Base-by-base conservation (phyloP, 2,888 invertebrate species). In the Sinhomidia bicolor region DNA sequence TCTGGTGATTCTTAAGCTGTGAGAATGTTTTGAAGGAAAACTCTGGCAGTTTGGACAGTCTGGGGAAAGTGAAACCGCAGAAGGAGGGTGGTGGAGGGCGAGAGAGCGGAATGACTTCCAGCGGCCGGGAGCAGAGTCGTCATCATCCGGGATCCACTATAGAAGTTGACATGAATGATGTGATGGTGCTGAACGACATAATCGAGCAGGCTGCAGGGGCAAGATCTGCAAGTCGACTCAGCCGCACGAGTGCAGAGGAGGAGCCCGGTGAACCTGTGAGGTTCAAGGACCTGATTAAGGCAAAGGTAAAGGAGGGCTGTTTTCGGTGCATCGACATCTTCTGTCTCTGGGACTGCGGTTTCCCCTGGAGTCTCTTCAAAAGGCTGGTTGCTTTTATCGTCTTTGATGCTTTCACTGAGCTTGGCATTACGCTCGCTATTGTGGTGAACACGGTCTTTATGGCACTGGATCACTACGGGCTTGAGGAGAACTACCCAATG, bases 371-470 rank as follows among this genome's bases (percentile, higher is more conserved):
- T 93, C 96, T 96, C 94, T 95, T 99, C 93, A 97, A 98, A 95
- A 97, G 97, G 94, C 97, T 95, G 94, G 96, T 96, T 90, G 96
- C 96, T 17, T 94, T 98, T 91, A 95, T 99, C 93, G 98, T 99
- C 92, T 98, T 99, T 94, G 99, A 99, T 95, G 98, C 99, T 7
- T 99, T 99, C 94, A 98, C 99, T 92, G 99, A 99, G 94, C 95
- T 99, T 92, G 99, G 99, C 94, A 99, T 99, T 94, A 99, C 99
- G 44, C 95, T 99, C 89, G 99, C 99, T 94, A 99, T 99, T 94
- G 97, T 99, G 91, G 98, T 93, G 93, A 99, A 99, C 94, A 99
- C 99, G 10, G 95, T 90, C 23, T 98, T 98, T 94, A 95, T 99
- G 93, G 98, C 98, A 84, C 95, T 97, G 94, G 98, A 99, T 94